Conservation (phyloP, 2,113 vertebrate species). For the Mola mola region DNA sequence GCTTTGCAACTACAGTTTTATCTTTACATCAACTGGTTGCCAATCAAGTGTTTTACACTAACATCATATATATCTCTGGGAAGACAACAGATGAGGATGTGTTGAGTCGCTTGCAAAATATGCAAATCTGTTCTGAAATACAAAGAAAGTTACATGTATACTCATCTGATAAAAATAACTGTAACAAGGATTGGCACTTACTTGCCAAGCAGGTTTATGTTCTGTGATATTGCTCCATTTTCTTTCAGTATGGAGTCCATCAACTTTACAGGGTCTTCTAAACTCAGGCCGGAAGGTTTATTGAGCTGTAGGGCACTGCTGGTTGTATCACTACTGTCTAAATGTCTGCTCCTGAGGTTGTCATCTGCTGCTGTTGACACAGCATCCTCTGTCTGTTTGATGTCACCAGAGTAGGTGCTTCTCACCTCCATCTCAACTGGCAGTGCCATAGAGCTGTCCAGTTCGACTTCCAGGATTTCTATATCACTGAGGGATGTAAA, state of each 20-base stretch:
- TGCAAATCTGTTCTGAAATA: no score
- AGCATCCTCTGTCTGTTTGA: not conserved
- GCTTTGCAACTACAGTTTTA: no score
- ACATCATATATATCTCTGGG: no score
- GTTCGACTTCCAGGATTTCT: constrained; percentile 89
- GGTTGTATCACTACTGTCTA: constrained; percentile 48
- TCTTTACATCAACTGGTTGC: no score
- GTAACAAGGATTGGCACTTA: constrained; percentile 67
- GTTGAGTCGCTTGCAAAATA: no score
- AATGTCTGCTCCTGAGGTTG: constrained; percentile 18
- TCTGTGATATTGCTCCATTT: constrained; percentile 89
- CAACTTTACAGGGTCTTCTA: constrained; percentile 93
- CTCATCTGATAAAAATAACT: not conserved
- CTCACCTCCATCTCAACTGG: constrained; percentile 78
- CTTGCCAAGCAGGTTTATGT: constrained; percentile 97
- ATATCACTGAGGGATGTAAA: constrained; percentile 86
- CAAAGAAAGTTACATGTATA: no score
- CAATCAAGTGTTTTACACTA: no score
- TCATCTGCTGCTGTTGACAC: not conserved
- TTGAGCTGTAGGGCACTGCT: constrained; percentile 87
- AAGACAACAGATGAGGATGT: no score
- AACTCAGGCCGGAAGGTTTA: constrained; percentile 80
- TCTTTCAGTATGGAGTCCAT: constrained; percentile 98
- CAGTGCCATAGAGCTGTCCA: constrained; percentile 78
- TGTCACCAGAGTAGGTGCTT: constrained; percentile 37